phyloP scores from a whole-genome alignment of 2,888 invertebrate genomes.

The Geophilus truncorum region DNA sequence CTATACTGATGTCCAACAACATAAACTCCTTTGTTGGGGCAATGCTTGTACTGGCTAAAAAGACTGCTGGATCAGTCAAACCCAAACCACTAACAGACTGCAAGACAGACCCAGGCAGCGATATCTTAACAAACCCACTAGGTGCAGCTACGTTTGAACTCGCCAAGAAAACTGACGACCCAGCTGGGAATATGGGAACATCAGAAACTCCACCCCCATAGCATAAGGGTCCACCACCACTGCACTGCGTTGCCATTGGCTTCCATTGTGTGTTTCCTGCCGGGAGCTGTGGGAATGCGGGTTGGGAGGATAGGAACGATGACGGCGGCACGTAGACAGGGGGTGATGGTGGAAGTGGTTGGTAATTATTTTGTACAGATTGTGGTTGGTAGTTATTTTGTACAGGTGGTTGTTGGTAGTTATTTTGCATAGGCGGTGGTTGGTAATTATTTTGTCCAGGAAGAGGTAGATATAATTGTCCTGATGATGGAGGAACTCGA shows the following conservation, averaged over 20 bases:
- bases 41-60: neutral
- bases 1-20: neutral
- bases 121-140: conserved; percentile 4
- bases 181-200: neutral
- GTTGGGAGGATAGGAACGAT: conserved; percentile 18
- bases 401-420: neutral
- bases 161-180: neutral
- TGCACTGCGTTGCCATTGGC: neutral
- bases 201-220: neutral
- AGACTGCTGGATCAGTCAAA: neutral
- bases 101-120: neutral
- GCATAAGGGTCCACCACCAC: conserved; percentile 10
- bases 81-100: neutral
- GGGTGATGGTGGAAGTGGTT: neutral
- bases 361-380: too few species aligned
- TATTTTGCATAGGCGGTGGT: neutral
- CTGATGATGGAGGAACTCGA: conserved; percentile 29
- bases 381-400: too few species aligned
- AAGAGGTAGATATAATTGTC: conserved; percentile 30
- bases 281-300: neutral
- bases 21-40: conserved; percentile 21
- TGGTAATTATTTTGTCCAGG: neutral
- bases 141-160: neutral
- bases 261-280: conserved; percentile 20
- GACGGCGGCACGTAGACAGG: conserved; percentile 21